Evolutionary conservation across 2,113 vertebrate species (phyloP).

Genomic region (Desmodus rotundus): DNA sequence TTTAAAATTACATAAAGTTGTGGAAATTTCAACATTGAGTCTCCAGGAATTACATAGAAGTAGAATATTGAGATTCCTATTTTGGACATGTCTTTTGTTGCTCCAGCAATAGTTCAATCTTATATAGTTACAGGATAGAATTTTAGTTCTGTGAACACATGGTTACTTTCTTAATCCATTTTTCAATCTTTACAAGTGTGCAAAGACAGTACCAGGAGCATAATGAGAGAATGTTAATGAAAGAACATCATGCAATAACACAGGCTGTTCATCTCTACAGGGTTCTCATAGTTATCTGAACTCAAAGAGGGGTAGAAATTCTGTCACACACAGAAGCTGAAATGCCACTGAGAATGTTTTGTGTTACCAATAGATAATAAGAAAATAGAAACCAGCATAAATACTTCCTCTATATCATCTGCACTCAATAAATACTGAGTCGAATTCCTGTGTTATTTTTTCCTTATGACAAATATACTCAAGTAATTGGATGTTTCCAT

Average conservation of each 20-base stretch:
- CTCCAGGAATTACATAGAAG: neutral
- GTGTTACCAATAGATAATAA: slow-evolving; percentile 37
- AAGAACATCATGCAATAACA: neutral
- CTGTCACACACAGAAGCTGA: slow-evolving; percentile 4
- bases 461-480: slow-evolving; percentile 67
- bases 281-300: neutral
- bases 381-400: slow-evolving; percentile 52
- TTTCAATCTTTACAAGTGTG: neutral
- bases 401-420: slow-evolving; percentile 55
- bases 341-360: slow-evolving; percentile 28
- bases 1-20: neutral
- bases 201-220: neutral
- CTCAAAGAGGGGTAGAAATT: neutral
- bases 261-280: neutral
- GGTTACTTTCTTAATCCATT: neutral
- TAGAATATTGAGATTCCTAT: neutral
- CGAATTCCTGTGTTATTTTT: slow-evolving; percentile 58
- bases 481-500: slow-evolving; percentile 64
- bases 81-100: neutral
- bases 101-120: neutral
- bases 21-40: neutral
- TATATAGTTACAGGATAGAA: neutral
- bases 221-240: neutral
- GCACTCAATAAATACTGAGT: slow-evolving; percentile 61
- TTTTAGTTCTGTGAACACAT: neutral